Evolutionary conservation across 2,888 invertebrate genomes (phyloP).

Genomic region (Tupiocoris notatus): DNA sequence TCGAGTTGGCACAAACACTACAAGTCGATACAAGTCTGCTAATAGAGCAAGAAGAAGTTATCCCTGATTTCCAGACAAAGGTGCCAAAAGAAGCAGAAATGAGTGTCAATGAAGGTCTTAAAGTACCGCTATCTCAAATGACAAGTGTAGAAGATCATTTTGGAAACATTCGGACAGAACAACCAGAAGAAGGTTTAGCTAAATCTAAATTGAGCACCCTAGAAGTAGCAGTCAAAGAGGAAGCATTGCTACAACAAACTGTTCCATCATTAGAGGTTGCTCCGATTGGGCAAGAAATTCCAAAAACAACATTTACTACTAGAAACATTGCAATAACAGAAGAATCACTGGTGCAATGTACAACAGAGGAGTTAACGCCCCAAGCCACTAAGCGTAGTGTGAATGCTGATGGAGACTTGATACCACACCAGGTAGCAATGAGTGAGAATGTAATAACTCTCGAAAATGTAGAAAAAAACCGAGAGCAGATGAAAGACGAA

Average conservation of each 20-base stretch:
- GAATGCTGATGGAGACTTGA: conserved; percentile 52
- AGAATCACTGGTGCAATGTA: conserved; percentile 36
- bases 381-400: conserved; percentile 49
- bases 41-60: conserved; percentile 40
- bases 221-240: conserved; percentile 42
- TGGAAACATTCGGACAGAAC: conserved; percentile 12
- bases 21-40: conserved; percentile 33
- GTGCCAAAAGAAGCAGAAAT: conserved; percentile 11
- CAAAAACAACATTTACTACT: conserved; percentile 46
- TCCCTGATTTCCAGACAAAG: conserved; percentile 7
- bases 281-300: conserved; percentile 49
- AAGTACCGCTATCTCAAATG: conserved; percentile 37
- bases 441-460: conserved; percentile 38
- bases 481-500: background rate
- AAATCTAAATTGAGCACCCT: conserved; percentile 35
- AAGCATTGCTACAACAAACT: conserved; percentile 33
- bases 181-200: conserved; percentile 35
- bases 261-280: background rate
- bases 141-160: conserved; percentile 38
- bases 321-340: conserved; percentile 40
- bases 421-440: conserved; percentile 41
- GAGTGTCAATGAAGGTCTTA: conserved; percentile 39
- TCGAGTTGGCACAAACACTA: conserved; percentile 32
- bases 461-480: conserved; percentile 23
- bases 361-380: conserved; percentile 46